phyloP scores from a whole-genome alignment of 53 echinoderm and acorn worm species.

The Patiria pectinifera region DNA sequence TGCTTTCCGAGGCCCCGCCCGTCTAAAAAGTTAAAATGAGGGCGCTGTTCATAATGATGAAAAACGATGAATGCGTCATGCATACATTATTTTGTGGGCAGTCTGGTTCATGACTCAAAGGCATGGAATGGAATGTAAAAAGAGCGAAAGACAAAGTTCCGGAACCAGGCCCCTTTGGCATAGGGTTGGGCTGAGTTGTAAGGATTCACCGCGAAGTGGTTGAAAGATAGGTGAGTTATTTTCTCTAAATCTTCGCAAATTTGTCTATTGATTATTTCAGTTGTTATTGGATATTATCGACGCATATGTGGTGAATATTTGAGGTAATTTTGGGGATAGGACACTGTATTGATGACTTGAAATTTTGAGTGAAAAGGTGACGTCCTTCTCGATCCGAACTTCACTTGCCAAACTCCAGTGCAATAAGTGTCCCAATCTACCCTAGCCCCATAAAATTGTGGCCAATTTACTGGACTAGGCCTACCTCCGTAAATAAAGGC shows the following conservation, averaged over 20 bases:
- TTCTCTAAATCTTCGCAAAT: not conserved
- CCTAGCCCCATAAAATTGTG: too few species aligned
- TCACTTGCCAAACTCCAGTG: not conserved
- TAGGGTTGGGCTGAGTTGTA: slow-evolving; percentile 14
- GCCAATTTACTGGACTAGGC: too few species aligned
- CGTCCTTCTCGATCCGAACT: not conserved
- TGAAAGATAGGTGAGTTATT: slow-evolving; percentile 29
- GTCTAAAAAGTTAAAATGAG: not conserved
- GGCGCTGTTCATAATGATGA: not conserved
- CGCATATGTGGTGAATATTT: not conserved
- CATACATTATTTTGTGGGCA: not conserved
- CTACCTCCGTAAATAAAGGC: too few species aligned
- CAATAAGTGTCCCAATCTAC: too few species aligned
- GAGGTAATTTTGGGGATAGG: not conserved
- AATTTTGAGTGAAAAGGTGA: not conserved
- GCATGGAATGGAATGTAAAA: slow-evolving; percentile 24
- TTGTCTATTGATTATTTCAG: not conserved
- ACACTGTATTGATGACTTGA: not conserved
- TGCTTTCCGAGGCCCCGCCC: too few species aligned
- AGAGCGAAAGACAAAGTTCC: not conserved
- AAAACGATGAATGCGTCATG: slow-evolving; percentile 37
- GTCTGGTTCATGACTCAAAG: slow-evolving; percentile 52
- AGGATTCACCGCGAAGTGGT: slow-evolving; percentile 44
- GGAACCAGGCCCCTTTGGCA: slow-evolving; percentile 36
- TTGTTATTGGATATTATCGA: not conserved